phyloP scores from a whole-genome alignment of 2,113 vertebrate species.

The Neodon shergylaensis region DNA sequence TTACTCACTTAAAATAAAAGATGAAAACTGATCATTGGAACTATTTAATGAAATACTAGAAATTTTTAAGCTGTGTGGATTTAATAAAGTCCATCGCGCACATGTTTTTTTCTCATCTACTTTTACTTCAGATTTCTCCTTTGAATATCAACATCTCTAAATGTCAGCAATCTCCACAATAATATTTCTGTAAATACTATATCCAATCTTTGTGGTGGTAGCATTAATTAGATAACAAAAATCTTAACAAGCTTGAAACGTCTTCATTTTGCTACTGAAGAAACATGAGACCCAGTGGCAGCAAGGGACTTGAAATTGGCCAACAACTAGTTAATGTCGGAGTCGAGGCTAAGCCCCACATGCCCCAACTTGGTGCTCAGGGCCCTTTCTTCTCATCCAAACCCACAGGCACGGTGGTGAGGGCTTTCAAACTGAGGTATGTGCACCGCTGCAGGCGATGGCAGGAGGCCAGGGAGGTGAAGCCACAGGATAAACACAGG shows the following conservation, averaged over 20 bases:
- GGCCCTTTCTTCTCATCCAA: slow-evolving; percentile 69
- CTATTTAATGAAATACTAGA: slow-evolving; percentile 17
- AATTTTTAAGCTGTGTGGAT: not conserved
- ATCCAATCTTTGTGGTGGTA: not conserved
- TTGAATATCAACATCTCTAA: not conserved
- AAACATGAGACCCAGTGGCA: not conserved
- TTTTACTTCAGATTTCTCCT: not conserved
- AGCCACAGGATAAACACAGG: slow-evolving; percentile 72
- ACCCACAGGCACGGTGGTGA: slow-evolving; percentile 57
- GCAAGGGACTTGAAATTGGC: slow-evolving; percentile 54
- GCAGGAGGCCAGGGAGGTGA: slow-evolving; percentile 63
- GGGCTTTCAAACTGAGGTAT: slow-evolving; percentile 76
- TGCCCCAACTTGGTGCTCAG: slow-evolving; percentile 74
- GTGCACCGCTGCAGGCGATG: slow-evolving; percentile 68
- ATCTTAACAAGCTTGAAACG: not conserved
- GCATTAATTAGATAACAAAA: not conserved
- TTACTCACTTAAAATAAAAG: slow-evolving; percentile 1
- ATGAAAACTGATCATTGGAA: not conserved
- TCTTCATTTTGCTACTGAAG: slow-evolving; percentile 39
- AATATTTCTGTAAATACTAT: not conserved
- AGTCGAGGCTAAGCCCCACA: slow-evolving; percentile 63
- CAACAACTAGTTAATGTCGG: slow-evolving; percentile 73
- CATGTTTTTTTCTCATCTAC: not conserved
- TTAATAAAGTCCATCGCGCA: not conserved
- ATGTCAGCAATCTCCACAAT: not conserved